phyloP scores from a whole-genome alignment of 2,113 vertebrate genomes.

The Loxodonta africana region DNA sequence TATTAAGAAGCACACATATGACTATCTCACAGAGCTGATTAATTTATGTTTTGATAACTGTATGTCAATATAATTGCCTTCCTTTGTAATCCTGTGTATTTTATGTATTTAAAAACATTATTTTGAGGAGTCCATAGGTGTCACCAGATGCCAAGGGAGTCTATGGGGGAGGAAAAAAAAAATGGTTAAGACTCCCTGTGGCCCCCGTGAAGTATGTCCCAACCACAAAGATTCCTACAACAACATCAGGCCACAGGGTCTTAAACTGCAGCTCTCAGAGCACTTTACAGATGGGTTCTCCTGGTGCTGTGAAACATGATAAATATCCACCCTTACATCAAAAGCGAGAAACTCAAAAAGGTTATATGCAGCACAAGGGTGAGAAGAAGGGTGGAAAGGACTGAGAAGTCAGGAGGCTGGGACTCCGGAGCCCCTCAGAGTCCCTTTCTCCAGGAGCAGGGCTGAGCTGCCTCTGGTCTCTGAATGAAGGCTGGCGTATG shows the following conservation, averaged over 20 bases:
- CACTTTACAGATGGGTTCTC: not conserved
- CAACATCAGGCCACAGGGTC: not conserved
- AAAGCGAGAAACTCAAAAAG: conserved; percentile 5
- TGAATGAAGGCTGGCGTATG: not conserved
- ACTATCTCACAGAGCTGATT: not conserved
- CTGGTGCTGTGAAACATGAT: not conserved
- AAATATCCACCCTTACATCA: not conserved
- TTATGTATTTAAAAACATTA: conserved; percentile 46
- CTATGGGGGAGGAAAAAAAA: not conserved
- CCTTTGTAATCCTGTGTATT: not conserved
- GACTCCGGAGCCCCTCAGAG: not conserved
- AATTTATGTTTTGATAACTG: conserved; percentile 54
- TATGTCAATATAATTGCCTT: not conserved
- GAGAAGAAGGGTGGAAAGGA: rapidly evolving
- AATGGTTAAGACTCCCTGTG: not conserved
- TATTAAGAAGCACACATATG: not conserved
- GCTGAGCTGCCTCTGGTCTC: not conserved
- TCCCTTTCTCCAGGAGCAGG: not conserved
- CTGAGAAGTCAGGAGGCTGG: not conserved
- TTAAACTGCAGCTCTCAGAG: not conserved
- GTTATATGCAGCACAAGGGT: not conserved
- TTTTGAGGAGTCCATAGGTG: not conserved
- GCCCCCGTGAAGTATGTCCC: not conserved
- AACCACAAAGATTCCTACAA: not conserved
- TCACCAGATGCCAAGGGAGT: not conserved